phyloP scores from a whole-genome alignment of 2,888 invertebrate species.

The Eupeodes latifasciatus region DNA sequence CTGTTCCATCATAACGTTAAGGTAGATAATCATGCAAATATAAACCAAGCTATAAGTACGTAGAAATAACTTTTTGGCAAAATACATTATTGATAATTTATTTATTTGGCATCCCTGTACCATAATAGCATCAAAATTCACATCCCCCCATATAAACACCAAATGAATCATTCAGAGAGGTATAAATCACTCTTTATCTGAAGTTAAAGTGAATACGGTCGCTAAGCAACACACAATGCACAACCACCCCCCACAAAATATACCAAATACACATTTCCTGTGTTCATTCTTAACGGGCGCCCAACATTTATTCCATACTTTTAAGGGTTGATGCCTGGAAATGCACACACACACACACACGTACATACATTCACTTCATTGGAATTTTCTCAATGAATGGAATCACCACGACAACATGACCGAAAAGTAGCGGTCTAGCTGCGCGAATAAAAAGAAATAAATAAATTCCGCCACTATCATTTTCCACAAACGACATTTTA shows the following conservation, averaged over 20 bases:
- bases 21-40: too few relatives aligned
- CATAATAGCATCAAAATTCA: not conserved
- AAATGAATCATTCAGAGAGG: constrained; percentile 21
- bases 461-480: constrained; percentile 70
- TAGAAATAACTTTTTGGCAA: not conserved
- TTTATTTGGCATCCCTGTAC: constrained; percentile 40
- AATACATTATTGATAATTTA: not conserved
- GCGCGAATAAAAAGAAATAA: constrained; percentile 26
- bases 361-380: constrained; percentile 37
- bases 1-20: too few relatives aligned
- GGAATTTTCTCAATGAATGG: constrained; percentile 72
- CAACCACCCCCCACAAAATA: constrained; percentile 33
- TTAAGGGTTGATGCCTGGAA: constrained; percentile 67
- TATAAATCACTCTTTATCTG: constrained; percentile 31
- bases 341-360: not conserved
- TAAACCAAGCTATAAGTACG: too few relatives aligned
- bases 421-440: constrained; percentile 24
- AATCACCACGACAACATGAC: constrained; percentile 59
- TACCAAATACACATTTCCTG: constrained; percentile 57
- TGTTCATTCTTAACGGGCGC: constrained; percentile 66
- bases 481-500: constrained; percentile 31
- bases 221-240: constrained; percentile 55
- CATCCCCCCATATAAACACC: not conserved
- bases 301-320: not conserved
- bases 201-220: constrained; percentile 49